A percentile compares a stretch with the other conserved stretches of the same genome.
phyloP scores from a whole-genome alignment of 2,113 vertebrate genomes.

The Archocentrus centrarchus region DNA sequence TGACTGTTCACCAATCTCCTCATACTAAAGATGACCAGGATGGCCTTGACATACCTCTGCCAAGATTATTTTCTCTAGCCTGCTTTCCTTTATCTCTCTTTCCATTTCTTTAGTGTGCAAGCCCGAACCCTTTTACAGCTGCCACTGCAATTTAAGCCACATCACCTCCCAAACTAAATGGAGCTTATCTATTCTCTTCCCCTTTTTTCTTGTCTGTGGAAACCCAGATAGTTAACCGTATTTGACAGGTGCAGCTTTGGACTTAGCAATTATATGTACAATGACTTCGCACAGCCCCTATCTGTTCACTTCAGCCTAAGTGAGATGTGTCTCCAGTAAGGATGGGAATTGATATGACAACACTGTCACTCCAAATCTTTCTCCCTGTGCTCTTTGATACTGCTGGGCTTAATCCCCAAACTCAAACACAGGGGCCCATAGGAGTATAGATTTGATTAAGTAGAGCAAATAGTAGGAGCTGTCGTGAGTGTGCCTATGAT shows the following conservation, averaged over 20 bases:
- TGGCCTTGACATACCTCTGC: slow-evolving; percentile 52
- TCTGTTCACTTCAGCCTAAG: slow-evolving; percentile 58
- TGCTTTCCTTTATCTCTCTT: slow-evolving; percentile 61
- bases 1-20: slow-evolving; percentile 13
- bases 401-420: slow-evolving; percentile 16
- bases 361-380: slow-evolving; percentile 48
- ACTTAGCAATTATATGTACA: slow-evolving; percentile 70
- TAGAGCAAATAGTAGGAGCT: slow-evolving; percentile 15
- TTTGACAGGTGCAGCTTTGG: slow-evolving; percentile 72
- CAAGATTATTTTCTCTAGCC: slow-evolving; percentile 42
- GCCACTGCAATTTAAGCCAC: slow-evolving; percentile 58
- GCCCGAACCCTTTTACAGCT: slow-evolving; percentile 57
- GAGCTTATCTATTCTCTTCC: slow-evolving; percentile 53
- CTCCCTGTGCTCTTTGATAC: slow-evolving; percentile 33
- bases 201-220: slow-evolving; percentile 33
- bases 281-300: slow-evolving; percentile 42
- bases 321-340: slow-evolving; percentile 47
- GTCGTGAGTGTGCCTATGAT: not conserved
- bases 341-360: slow-evolving; percentile 67
- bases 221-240: slow-evolving; percentile 60
- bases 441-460: slow-evolving; percentile 27
- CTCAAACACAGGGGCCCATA: not conserved
- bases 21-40: slow-evolving; percentile 46
- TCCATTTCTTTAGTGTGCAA: slow-evolving; percentile 37
- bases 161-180: slow-evolving; percentile 57